Conservation (phyloP, 2,888 invertebrate species). For the Timandra comae region DNA sequence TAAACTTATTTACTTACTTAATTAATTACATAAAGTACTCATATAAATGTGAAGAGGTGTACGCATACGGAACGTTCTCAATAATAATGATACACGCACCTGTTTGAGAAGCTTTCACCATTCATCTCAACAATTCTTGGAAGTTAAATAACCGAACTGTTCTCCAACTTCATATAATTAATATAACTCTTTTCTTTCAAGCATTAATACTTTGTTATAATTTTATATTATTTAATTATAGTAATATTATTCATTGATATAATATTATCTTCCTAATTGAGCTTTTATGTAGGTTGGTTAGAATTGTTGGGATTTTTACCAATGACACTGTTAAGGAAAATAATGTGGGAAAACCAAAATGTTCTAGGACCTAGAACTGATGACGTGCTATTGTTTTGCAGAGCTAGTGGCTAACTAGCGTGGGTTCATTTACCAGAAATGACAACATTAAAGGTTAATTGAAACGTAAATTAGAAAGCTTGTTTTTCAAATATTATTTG, state of each 20-base stretch:
- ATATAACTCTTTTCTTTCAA: too few relatives aligned
- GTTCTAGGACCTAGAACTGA: too few relatives aligned
- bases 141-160: slow-evolving; percentile 35
- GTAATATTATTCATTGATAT: background rate
- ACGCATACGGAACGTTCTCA: slow-evolving; percentile 30
- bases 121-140: slow-evolving; percentile 54
- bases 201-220: too few relatives aligned
- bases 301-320: background rate
- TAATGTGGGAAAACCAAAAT: too few relatives aligned
- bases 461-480: too few relatives aligned
- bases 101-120: slow-evolving; percentile 54
- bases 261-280: background rate
- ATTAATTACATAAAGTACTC: slow-evolving; percentile 1
- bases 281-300: background rate
- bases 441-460: too few relatives aligned
- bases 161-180: background rate
- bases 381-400: too few relatives aligned
- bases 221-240: too few relatives aligned
- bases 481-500: too few relatives aligned
- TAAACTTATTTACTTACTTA: too few relatives aligned
- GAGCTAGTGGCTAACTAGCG: too few relatives aligned
- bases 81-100: slow-evolving; percentile 44
- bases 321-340: background rate
- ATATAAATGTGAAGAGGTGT: background rate
- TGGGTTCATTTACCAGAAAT: too few relatives aligned